Percentiles rank a stretch among this genome's conserved stretches.
These are phyloP conservation scores for Lepisosteus osseus DNA, from an alignment of 2,113 vertebrate genomes.

Conservation along the genomic window DNA sequence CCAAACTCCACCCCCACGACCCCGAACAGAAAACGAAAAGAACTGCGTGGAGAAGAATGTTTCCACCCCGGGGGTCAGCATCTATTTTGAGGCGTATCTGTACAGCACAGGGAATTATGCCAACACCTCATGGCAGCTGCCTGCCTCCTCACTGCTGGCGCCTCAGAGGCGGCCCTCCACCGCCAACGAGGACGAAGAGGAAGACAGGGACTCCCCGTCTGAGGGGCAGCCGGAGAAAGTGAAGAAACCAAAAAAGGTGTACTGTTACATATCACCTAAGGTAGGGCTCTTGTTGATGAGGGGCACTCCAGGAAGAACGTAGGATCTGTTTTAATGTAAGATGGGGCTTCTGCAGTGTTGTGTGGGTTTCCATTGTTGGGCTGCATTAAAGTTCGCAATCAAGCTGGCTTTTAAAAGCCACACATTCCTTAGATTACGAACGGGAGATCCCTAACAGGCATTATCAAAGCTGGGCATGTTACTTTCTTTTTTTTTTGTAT, in stretches of 20 bases:
- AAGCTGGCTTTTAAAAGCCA: neutral
- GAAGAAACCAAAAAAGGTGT: slow-evolving; percentile 99
- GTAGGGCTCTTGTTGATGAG: slow-evolving; percentile 46
- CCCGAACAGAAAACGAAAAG: slow-evolving; percentile 83
- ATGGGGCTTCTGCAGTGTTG: no score
- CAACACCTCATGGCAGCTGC: slow-evolving; percentile 82
- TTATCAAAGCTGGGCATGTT: neutral
- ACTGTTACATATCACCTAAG: slow-evolving; percentile 98
- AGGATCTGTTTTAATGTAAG: neutral
- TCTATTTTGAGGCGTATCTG: slow-evolving; percentile 97
- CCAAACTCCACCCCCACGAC: no score
- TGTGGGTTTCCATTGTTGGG: no score
- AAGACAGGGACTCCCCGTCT: slow-evolving; percentile 73
- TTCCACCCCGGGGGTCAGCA: slow-evolving; percentile 90
- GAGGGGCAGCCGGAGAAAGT: slow-evolving; percentile 87
- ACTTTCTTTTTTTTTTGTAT: neutral
- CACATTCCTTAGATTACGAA: neutral
- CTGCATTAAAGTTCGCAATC: no score
- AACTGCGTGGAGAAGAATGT: slow-evolving; percentile 93
- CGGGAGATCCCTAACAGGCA: no score
- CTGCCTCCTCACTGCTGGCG: slow-evolving; percentile 71
- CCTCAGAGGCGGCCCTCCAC: slow-evolving; percentile 85
- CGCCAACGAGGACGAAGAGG: slow-evolving; percentile 82
- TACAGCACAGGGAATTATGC: slow-evolving; percentile 84
- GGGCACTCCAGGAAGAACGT: neutral